Base-by-base conservation (phyloP, 2,797 vertebrate genomes). In the Cottoperca gobio region DNA sequence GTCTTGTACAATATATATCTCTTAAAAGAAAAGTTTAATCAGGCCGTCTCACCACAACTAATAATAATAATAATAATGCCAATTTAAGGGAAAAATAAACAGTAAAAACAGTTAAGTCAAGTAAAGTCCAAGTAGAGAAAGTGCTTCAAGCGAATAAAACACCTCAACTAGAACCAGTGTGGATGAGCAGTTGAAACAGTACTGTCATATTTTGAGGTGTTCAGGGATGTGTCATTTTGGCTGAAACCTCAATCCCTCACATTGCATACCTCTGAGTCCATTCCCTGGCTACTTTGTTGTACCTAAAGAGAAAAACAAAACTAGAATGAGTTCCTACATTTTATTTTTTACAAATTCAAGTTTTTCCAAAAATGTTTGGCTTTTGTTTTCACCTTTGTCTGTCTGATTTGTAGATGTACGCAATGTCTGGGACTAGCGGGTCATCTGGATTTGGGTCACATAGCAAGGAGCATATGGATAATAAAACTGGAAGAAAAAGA, bases 361-460 rank as follows among this genome's bases (percentile, higher is more conserved):
- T 55, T n/a, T 46, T 33, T 3, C 9, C 2, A 50, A 46, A 50
- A 46, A 66, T 12, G 35, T 16, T 33, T 12, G 0, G 17, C 24
- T 67, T 62, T 21, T 2, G 16, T 39, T 89, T 92, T 90, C 59
- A 94, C 95, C 88, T 93, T 60, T 91, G 83, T 90, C 93, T 92
- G 88, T 95, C 93, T 10, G 90, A 86, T 89, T 95, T 95, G 85
- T 95, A 95, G 46, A 92, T 88, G 40, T 92, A 87, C 54, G 95
- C 95, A 55, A 95, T 94, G 63, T 95, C 95, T 10, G 94, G 94
- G 50, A 95, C 94, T 24, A 95, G 81, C 0, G 95, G 94, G 84
- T 95, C 95, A 19, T 95, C 94, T 71, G 94, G 93, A 79, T 95
- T 95, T 31, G 94, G 95, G 81, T 95, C 95, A 79, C 94, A 95